Percentiles rank a stretch among this genome's conserved stretches.
Conservation (phyloP, 2,113 vertebrate genomes). For the Sorex araneus region DNA sequence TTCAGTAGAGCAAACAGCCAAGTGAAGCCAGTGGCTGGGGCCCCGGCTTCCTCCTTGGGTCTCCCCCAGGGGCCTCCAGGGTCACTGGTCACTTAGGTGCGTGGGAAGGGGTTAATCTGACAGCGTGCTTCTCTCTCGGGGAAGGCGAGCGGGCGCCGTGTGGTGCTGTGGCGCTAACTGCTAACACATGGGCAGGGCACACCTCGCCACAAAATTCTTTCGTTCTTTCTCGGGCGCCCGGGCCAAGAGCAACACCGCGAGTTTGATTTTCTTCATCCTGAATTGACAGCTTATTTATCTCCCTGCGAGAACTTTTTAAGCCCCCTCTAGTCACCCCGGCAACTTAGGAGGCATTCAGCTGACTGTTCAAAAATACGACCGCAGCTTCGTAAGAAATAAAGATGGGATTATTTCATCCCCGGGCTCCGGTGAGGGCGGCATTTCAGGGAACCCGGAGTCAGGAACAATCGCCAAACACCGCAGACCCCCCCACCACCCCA, state of each 20-base stretch:
- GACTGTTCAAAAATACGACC: slow-evolving; percentile 91
- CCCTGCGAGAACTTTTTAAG: slow-evolving; percentile 90
- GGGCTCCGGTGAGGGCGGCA: slow-evolving; percentile 61
- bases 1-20: slow-evolving; percentile 71
- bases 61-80: slow-evolving; percentile 76
- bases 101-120: slow-evolving; percentile 89
- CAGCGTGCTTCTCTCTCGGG: slow-evolving; percentile 89
- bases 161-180: slow-evolving; percentile 89
- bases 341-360: slow-evolving; percentile 91
- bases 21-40: slow-evolving; percentile 71
- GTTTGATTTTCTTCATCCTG: slow-evolving; percentile 93
- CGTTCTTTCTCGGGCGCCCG: slow-evolving; percentile 87
- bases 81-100: slow-evolving; percentile 83
- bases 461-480: slow-evolving; percentile 67
- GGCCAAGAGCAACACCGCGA: slow-evolving; percentile 92
- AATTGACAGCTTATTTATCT: slow-evolving; percentile 96
- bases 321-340: slow-evolving; percentile 90
- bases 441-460: slow-evolving; percentile 69
- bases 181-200: slow-evolving; percentile 90
- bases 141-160: slow-evolving; percentile 87
- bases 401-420: slow-evolving; percentile 81
- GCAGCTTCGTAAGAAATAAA: slow-evolving; percentile 84
- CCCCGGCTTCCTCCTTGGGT: slow-evolving; percentile 81
- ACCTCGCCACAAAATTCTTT: slow-evolving; percentile 89
- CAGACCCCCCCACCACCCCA: slow-evolving; percentile 30